Evolutionary conservation across 1,140 invertebrate genomes (phyloP), one percentile per base, ranked within the genome.

Genomic region (Megalopta genalis): DNA sequence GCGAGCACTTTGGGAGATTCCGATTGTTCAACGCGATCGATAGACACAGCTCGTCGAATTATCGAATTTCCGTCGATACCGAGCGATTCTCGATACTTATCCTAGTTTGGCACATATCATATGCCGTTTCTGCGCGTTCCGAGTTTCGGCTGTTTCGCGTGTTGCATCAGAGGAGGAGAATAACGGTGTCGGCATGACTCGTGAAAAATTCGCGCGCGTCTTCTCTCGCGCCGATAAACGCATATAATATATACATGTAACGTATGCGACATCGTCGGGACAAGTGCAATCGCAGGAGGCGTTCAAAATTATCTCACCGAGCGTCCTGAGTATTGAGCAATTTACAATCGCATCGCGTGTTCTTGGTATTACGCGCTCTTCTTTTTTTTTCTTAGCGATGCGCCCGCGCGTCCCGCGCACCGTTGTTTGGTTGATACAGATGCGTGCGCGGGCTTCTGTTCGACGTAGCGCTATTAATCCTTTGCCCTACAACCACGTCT

Each of bases 291-390:
- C 67, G 16, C 77, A 60, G 25, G 46, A 71, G 62, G 46, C 72
- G 66, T 69, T 54, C 64, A 81, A 60, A 74, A 74, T 73, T 60
- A 54, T 69, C 70, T 57, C 42, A 63, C 77, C 72, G 32, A 66
- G 46, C 63, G 62, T 75, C 62, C 66, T 62, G 46, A 16, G 18
- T 75, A 66, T 75, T 54, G 46, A 66, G 46, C 72, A 75, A 66
- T 75, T 75, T 54, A 39, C 60, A 25, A 27, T 57, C 54, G 32
- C 42, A 14, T 52, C 42, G 16, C n/a, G 23, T 10, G 25, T 63
- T 37, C 14, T 25, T 25, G 57, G 25, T 63, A 62, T 62, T 62
- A 27, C 14, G 27, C 49, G 49, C 16, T 16, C 59, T 16, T 14
- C 59, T n/a, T 7, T n/a, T n/a, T 8, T n/a, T n/a, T 1, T 9